Evolutionary conservation across 2,888 invertebrate genomes (phyloP), one percentile per base, ranked within the genome.

Genomic region (Stenolophus ochropezus): DNA sequence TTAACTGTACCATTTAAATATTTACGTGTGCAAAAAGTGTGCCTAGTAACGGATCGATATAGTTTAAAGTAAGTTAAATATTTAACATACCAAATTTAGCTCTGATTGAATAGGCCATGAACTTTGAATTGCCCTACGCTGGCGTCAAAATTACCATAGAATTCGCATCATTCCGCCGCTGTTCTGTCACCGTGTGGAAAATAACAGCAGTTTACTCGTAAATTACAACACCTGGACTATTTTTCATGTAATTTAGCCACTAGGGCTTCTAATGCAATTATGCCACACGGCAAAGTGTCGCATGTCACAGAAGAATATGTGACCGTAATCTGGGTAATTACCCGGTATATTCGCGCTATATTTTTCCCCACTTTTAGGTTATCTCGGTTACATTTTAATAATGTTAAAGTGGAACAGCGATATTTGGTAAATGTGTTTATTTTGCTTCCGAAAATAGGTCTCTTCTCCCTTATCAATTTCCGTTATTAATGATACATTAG

Each of bases 391-490:
- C 33, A 33, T 69, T 69, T 69, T 69, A 73, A 73, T 74, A 21
- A 61, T n/a, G 61, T 61, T 61, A 61, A 61, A 61, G 61, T 61
- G 61, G 61, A 61, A 61, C 61, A 61, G 25, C 14, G 21, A 23
- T 14, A 56, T 11, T 3, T 11, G 4, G 56, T 23, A 25, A 74
- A 74, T 53, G 74, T 49, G 51, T 73, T 23, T 73, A 49, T 51
- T 51, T 53, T 51, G 1, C 53, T 25, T 51, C 51, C 76, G 76
- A 33, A 78, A 65, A 78, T 78, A 78, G 78, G n/a, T 61, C n/a
- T n/a, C n/a, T n/a, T n/a, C n/a, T 61, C 14, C 25, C 23, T 21
- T 78, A 78, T 78, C 65, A 78, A 61, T 65, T 78, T 65, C 78
- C 61, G 65, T 69, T 47, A 47, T 65, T 49, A 78, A 58, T 78